Evolutionary conservation across 2,888 invertebrate species (phyloP).

Genomic region (Atethmia centrago): DNA sequence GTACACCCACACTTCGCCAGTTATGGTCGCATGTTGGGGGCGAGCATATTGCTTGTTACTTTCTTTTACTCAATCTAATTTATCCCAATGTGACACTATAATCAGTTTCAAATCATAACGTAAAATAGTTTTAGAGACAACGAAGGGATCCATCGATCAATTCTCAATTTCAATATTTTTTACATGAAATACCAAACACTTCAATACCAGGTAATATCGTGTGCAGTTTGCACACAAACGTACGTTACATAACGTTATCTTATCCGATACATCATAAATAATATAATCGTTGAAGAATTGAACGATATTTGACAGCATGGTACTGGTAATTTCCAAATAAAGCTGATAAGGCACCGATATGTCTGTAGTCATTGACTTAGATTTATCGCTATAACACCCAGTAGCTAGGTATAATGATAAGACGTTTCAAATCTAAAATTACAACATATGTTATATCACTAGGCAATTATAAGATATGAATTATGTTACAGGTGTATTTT

Average conservation of each 20-base stretch:
- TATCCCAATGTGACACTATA: too few species aligned
- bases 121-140: too few species aligned
- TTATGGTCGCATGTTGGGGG: too few species aligned
- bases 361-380: slow-evolving; percentile 40
- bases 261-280: slow-evolving; percentile 4
- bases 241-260: slow-evolving; percentile 30
- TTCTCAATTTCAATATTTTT: not conserved
- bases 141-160: not conserved
- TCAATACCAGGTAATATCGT: not conserved
- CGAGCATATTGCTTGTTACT: too few species aligned
- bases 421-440: not conserved
- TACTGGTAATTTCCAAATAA: slow-evolving; percentile 15
- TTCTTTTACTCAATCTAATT: too few species aligned
- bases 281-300: slow-evolving; percentile 7
- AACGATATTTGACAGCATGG: slow-evolving; percentile 18
- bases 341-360: slow-evolving; percentile 24
- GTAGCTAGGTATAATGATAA: slow-evolving; percentile 18
- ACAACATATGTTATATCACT: slow-evolving; percentile 1
- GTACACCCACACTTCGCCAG: too few species aligned
- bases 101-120: too few species aligned
- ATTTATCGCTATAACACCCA: slow-evolving; percentile 21
- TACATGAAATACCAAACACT: not conserved
- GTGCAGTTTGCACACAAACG: slow-evolving; percentile 5
- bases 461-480: not conserved
- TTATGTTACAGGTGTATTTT: not conserved